phyloP scores from a whole-genome alignment of 2,888 invertebrate genomes.

The Megaustenia siamemsis region DNA sequence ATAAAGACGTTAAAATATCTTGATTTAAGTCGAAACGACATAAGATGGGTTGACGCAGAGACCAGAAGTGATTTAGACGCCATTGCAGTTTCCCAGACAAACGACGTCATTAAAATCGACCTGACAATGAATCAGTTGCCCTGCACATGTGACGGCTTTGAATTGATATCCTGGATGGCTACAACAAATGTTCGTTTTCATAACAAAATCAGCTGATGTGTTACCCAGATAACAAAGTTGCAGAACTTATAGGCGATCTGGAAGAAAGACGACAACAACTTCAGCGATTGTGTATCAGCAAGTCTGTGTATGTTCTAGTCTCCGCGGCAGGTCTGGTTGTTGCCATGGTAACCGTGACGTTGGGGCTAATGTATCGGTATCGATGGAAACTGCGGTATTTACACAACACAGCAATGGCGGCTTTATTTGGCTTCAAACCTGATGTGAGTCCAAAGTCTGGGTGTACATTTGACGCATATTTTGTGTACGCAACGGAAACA shows the following conservation, averaged over 20 bases:
- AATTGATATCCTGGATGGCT: constrained; percentile 35
- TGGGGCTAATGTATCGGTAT: constrained; percentile 36
- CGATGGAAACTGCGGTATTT: constrained; percentile 36
- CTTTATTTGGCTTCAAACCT: constrained; percentile 14
- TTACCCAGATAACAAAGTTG: background rate
- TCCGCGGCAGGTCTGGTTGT: background rate
- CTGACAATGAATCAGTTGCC: constrained; percentile 31
- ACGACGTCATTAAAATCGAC: background rate
- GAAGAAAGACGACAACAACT: background rate
- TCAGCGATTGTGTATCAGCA: constrained; percentile 21
- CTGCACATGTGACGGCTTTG: constrained; percentile 35
- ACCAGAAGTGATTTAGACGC: constrained; percentile 23
- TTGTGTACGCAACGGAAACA: constrained; percentile 34
- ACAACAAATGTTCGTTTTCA: constrained; percentile 11
- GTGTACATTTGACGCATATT: constrained; percentile 49
- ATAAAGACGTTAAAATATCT: constrained; percentile 7
- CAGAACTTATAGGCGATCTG: constrained; percentile 6
- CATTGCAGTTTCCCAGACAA: background rate
- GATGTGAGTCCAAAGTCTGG: background rate
- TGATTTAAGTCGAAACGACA: constrained; percentile 12
- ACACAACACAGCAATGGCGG: constrained; percentile 17
- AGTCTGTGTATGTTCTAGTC: constrained; percentile 6
- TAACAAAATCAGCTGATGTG: constrained; percentile 22
- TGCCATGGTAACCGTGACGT: background rate
- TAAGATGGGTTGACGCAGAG: background rate